phyloP scores from a whole-genome alignment of 2,888 invertebrate species.

The Stramonita haemastoma region DNA sequence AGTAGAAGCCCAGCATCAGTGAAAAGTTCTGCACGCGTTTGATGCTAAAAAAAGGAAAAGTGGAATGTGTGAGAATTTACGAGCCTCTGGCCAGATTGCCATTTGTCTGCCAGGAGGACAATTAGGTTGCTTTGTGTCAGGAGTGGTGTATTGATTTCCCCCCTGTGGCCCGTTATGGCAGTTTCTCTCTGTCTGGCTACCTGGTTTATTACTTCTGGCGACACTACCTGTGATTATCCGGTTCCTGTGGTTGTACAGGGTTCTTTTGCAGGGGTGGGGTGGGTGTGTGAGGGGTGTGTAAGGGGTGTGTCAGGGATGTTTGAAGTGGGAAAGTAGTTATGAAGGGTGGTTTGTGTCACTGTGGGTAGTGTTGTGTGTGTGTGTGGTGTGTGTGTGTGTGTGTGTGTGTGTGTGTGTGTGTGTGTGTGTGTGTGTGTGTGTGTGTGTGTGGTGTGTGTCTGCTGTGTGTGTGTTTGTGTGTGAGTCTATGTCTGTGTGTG shows the following conservation, averaged over 20 bases:
- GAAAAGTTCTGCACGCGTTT: no score
- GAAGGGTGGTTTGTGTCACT: background rate
- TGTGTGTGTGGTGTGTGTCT: background rate
- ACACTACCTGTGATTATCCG: background rate
- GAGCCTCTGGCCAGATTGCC: no score
- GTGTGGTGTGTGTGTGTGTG: background rate
- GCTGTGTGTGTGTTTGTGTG: background rate
- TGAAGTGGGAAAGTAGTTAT: background rate
- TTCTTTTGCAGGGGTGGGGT: background rate
- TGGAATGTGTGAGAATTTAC: no score
- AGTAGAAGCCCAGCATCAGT: no score
- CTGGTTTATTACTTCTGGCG: background rate
- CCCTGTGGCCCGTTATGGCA: background rate
- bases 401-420: background rate
- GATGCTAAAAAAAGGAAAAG: no score
- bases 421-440: background rate
- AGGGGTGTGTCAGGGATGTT: background rate
- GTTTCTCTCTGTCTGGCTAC: background rate
- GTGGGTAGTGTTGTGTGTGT: background rate
- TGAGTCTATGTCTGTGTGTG: background rate
- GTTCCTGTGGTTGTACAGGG: background rate
- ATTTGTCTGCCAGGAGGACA: background rate
- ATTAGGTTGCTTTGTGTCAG: conserved; percentile 25
- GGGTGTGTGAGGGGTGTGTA: background rate
- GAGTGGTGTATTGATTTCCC: conserved; percentile 15